Evolutionary conservation across 1,140 invertebrate species (phyloP).

Genomic region (Protaetia brevitarsis): DNA sequence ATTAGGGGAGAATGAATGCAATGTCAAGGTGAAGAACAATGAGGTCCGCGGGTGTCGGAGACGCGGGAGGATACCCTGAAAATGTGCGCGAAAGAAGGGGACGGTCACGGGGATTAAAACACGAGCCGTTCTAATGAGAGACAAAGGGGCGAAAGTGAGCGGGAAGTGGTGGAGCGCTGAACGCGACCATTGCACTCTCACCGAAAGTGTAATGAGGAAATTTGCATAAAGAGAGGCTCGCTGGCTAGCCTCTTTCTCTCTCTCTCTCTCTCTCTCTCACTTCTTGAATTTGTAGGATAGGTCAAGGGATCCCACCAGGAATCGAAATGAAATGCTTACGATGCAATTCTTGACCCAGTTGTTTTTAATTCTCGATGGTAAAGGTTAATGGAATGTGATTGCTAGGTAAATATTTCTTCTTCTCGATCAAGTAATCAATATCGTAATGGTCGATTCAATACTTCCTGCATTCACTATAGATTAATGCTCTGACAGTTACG

Average conservation of each 20-base stretch:
- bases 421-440: background rate
- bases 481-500: too few relatives aligned
- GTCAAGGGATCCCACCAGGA: conserved; percentile 20
- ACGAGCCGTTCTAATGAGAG: conserved; percentile 22
- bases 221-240: conserved; percentile 24
- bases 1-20: conserved; percentile 27
- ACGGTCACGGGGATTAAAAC: conserved; percentile 23
- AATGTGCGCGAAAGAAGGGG: background rate
- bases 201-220: conserved; percentile 14
- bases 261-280: too few relatives aligned
- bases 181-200: conserved; percentile 16
- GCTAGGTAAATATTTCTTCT: background rate
- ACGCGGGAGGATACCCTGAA: background rate
- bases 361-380: background rate
- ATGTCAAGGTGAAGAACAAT: conserved; percentile 28
- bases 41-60: background rate
- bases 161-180: background rate
- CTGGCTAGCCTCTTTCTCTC: background rate
- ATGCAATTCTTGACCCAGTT: background rate
- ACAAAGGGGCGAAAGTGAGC: conserved; percentile 1
- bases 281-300: conserved; percentile 23
- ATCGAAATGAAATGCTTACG: conserved; percentile 5
- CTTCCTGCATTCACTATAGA: too few relatives aligned
- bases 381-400: background rate
- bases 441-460: background rate